A percentile compares a stretch with the other conserved stretches of the same genome.
phyloP scores from a whole-genome alignment of 2,888 invertebrate genomes.

The Orgyia antiqua region DNA sequence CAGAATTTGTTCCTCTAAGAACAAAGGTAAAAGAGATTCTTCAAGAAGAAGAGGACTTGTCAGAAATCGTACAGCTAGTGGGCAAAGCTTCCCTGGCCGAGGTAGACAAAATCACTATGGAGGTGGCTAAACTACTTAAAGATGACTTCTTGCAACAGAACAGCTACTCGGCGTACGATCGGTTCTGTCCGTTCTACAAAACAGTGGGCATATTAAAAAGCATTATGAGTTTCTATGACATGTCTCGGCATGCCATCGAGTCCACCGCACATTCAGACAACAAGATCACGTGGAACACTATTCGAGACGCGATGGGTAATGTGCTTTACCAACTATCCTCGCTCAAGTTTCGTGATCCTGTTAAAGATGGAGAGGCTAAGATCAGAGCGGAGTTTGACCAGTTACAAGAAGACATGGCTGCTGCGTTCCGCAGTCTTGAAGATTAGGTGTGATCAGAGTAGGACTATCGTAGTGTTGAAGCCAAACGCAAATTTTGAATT shows the following conservation, averaged over 20 bases:
- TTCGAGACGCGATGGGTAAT: slow-evolving; percentile 97
- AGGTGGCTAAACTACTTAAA: slow-evolving; percentile 98
- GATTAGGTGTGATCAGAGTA: no score
- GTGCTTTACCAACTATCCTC: slow-evolving; percentile 97
- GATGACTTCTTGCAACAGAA: slow-evolving; percentile 99
- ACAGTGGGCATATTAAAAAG: slow-evolving; percentile 99
- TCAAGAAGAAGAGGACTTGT: slow-evolving; percentile 99
- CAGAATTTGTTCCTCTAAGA: slow-evolving; percentile 97
- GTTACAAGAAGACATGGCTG: slow-evolving; percentile 96
- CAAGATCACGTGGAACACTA: slow-evolving; percentile 97
- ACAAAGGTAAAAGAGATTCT: slow-evolving; percentile 97
- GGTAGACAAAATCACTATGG: slow-evolving; percentile 99
- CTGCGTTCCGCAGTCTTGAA: slow-evolving; percentile 98
- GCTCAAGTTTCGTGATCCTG: slow-evolving; percentile 99
- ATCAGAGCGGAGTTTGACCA: slow-evolving; percentile 98
- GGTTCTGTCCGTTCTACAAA: slow-evolving; percentile 99
- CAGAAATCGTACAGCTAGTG: slow-evolving; percentile 99
- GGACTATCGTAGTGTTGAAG: no score
- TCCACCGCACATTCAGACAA: slow-evolving; percentile 99
- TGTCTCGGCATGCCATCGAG: slow-evolving; percentile 98
- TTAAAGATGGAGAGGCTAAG: slow-evolving; percentile 98
- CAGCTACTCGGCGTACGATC: slow-evolving; percentile 94
- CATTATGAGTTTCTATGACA: slow-evolving; percentile 98
- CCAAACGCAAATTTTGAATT: no score
- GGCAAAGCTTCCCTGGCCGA: slow-evolving; percentile 99